Conservation (phyloP, 1,140 invertebrate species). For the Lordiphosa clarofinis region DNA sequence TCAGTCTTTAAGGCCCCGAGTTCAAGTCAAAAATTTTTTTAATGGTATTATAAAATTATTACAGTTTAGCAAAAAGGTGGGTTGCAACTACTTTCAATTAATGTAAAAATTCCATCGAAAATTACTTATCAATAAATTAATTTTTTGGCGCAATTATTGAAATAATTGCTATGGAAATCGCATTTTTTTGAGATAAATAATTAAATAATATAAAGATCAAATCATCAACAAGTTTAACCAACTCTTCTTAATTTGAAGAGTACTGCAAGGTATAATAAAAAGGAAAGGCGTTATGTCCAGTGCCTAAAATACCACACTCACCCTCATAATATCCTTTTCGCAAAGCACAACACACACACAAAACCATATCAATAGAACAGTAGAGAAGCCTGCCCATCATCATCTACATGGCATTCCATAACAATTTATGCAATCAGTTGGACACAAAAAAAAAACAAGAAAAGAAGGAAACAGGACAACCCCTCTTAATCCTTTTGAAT, state of each 20-base stretch:
- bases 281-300: conserved; percentile 21
- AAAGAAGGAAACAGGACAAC: conserved; percentile 28
- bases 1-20: no score
- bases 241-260: not conserved
- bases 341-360: not conserved
- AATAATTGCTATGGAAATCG: no score
- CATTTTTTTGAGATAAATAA: no score
- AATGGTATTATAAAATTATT: no score
- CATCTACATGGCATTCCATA: conserved; percentile 57
- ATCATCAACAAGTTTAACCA: no score
- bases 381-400: conserved; percentile 2
- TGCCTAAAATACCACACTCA: conserved; percentile 15
- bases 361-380: conserved; percentile 2
- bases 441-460: conserved; percentile 29
- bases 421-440: conserved; percentile 77
- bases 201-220: no score
- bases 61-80: no score
- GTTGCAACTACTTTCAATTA: no score
- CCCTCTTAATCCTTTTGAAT: conserved; percentile 76
- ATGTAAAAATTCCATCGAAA: no score
- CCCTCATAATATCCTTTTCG: not conserved
- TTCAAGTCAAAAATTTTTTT: no score
- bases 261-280: conserved; percentile 17
- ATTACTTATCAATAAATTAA: no score
- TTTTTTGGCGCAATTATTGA: no score